phyloP scores from a whole-genome alignment of 2,113 vertebrate genomes.

The Saguinus imperator region DNA sequence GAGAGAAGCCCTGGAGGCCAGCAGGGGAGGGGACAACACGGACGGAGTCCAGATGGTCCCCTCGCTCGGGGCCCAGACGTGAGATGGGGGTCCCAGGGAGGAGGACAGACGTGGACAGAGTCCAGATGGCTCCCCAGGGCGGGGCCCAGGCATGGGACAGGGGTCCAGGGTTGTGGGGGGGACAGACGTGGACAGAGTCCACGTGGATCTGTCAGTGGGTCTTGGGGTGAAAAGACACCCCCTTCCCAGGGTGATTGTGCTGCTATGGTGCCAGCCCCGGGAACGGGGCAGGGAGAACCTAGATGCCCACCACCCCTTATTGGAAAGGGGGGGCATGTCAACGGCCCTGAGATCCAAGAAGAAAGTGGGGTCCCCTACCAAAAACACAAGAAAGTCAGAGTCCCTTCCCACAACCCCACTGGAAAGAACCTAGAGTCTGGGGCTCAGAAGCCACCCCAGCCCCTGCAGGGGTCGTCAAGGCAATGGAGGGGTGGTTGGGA shows the following conservation, averaged over 20 bases:
- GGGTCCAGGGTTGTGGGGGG: not conserved
- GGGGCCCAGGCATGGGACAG: too few relatives aligned
- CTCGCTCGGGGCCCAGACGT: too few relatives aligned
- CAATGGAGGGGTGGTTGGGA: not conserved
- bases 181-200: too few relatives aligned
- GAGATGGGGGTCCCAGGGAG: too few relatives aligned
- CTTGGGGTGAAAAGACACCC: not conserved
- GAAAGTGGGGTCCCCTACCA: not conserved
- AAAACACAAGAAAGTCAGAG: not conserved
- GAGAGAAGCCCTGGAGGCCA: too few relatives aligned
- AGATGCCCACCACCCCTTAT: not conserved
- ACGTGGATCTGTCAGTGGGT: not conserved
- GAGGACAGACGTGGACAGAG: too few relatives aligned
- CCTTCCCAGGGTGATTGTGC: constrained; percentile 61
- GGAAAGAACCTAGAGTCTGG: not conserved
- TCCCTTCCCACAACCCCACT: not conserved
- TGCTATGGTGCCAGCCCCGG: not conserved
- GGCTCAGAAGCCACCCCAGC: not conserved
- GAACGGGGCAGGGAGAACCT: not conserved
- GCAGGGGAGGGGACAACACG: too few relatives aligned
- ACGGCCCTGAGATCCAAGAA: not conserved
- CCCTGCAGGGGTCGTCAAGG: not conserved
- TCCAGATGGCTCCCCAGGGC: not conserved
- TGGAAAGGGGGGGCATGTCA: not conserved
- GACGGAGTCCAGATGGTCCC: not conserved